Evolutionary conservation across 2,113 vertebrate species (phyloP), one percentile per base, ranked within the genome.

Genomic region (Microtus montanus): DNA sequence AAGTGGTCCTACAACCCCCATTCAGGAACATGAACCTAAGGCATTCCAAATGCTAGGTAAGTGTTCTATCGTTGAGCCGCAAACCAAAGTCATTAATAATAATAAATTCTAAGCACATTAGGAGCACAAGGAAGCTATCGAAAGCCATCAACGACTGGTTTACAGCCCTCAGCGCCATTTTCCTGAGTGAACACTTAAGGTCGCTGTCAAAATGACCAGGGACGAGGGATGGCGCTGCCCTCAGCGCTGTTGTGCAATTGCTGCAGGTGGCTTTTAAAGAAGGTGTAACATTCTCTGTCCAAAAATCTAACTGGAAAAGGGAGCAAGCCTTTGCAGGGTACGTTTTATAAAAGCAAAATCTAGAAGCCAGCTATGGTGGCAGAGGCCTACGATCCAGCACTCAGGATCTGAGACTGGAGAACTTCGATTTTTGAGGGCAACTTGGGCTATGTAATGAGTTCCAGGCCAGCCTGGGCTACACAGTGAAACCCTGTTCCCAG

Each of bases 221-320:
- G 44, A 88, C 35, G 64, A 38, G 90, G 17, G 5, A 9, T 79
- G n/a, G 71, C 19, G 30, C 12, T 44, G 44, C 38, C 52, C 30
- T 94, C 4, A 38, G 15, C 8, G 35, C 58, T 83, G 58, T 22
- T 41, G 30, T 15, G 24, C 17, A 38, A 49, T 19, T 35, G 58
- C 3, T 61, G 14, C 35, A 61, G 22, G 8, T 41, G 54, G 54
- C 68, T 83, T 83, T 83, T 30, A 41, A 82, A 83, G 35, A 38
- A 61, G 13, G 13, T 80, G 52, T 91, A 82, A 47, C 66, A 90
- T 24, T 78, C 26, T 8, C 74, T 28, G 7, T 80, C n/a, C 19
- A 87, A 73, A 77, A 96, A 54, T 84, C 77, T 90, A 92, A 63
- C 22, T 79, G 20, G 33, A 73, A 35, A 92, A 87, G 89, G 28